Base-by-base conservation (phyloP, 2,888 invertebrate species). In the Arge pagana region DNA sequence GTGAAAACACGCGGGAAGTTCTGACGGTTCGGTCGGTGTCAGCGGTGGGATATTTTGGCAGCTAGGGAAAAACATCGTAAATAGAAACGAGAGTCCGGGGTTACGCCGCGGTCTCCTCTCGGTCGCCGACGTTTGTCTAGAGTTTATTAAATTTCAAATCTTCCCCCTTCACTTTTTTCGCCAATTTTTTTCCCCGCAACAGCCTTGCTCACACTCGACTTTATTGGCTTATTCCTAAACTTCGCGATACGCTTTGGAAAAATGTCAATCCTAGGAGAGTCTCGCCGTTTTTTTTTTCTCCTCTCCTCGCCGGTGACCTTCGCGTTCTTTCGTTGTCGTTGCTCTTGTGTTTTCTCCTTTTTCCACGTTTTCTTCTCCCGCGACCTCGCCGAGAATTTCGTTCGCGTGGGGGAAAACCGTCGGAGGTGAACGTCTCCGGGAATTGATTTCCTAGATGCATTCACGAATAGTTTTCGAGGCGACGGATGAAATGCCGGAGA, bases 31-130 rank as follows among this genome's bases (percentile, higher is more conserved):
- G n/a, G n/a, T n/a, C n/a, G n/a, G n/a, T 45, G 31, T 45, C 33
- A 33, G 16, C 45, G 31, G 31, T 21, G 45, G n/a, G 33, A 45
- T 45, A 45, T 45, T 35, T 45, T 33, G 45, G 45, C 45, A 45
- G 21, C 33, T 33, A 13, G 13, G 23, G 33, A 35, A 45, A 45
- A 45, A 45, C 45, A 45, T 45, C 45, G 45, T 45, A 45, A 45
- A 45, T 35, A 45, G 33, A 45, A 45, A 45, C 45, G 45, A 45
- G 33, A 45, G 33, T 24, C 31, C 23, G 33, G 23, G 33, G n/a
- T n/a, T n/a, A n/a, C n/a, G n/a, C n/a, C n/a, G n/a, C n/a, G n/a
- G n/a, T n/a, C n/a, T n/a, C n/a, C n/a, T n/a, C n/a, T n/a, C n/a
- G n/a, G n/a, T n/a, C n/a, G n/a, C n/a, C n/a, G 10, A 11, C 16